Evolutionary conservation across 1,140 invertebrate genomes (phyloP).

Genomic region (Eueides isabella): DNA sequence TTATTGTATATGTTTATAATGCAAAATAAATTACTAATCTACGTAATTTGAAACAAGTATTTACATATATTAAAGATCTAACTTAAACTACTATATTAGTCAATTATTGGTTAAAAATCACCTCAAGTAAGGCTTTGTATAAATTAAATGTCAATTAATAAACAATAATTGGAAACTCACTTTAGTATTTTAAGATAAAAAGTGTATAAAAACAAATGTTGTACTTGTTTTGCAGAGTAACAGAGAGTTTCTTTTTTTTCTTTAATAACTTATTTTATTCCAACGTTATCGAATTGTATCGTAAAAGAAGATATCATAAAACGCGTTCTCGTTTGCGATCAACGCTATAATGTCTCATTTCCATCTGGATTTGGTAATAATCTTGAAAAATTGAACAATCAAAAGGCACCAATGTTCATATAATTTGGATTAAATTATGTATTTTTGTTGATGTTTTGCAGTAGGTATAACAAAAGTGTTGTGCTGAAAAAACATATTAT

Average conservation of each 20-base stretch:
- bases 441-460: not conserved
- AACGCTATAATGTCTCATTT: conserved; percentile 73
- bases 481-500: too few species aligned
- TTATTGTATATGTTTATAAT: conserved; percentile 8
- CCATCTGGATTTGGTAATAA: conserved; percentile 57
- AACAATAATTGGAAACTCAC: too few species aligned
- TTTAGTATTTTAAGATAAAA: too few species aligned
- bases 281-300: conserved; percentile 64
- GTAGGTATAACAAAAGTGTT: too few species aligned
- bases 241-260: not conserved
- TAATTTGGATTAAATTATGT: not conserved
- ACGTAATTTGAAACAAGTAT: not conserved
- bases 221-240: not conserved
- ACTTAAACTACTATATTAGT: too few species aligned
- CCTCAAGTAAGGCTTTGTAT: too few species aligned
- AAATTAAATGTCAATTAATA: too few species aligned
- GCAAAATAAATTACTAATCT: not conserved
- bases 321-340: conserved; percentile 57
- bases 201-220: too few species aligned
- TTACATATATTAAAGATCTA: too few species aligned
- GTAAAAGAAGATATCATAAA: conserved; percentile 60
- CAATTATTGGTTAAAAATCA: too few species aligned
- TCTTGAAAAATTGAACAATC: conserved; percentile 45
- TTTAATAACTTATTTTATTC: conserved; percentile 37
- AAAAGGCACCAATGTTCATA: not conserved